These are phyloP conservation scores for Scaptomyza pallida DNA, from an alignment of 1,140 invertebrate genomes.

Conservation along the genomic window DNA sequence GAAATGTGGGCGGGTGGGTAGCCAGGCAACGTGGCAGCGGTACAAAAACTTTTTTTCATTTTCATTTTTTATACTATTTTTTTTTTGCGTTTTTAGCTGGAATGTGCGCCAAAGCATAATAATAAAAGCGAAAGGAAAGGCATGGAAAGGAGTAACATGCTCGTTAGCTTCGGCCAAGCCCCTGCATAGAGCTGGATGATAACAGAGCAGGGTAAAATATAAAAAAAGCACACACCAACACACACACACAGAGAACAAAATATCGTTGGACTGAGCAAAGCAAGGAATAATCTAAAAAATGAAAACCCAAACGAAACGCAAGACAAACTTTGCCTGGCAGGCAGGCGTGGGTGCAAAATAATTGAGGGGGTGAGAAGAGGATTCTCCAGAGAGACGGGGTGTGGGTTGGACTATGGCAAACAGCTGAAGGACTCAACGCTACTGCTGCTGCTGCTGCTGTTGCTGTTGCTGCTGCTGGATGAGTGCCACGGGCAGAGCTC, in stretches of 20 bases:
- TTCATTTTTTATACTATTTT: background rate
- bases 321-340: conserved; percentile 80
- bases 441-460: conserved; percentile 38
- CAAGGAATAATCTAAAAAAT: conserved; percentile 82
- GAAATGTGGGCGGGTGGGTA: conserved; percentile 38
- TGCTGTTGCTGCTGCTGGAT: conserved; percentile 50
- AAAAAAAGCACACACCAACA: conserved; percentile 36
- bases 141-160: conserved; percentile 78
- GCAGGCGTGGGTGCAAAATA: conserved; percentile 80
- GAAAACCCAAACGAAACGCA: conserved; percentile 80
- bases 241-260: no score
- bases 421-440: conserved; percentile 69
- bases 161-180: conserved; percentile 66
- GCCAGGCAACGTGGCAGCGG: conserved; percentile 52
- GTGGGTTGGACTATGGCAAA: conserved; percentile 13
- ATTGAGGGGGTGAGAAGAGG: conserved; percentile 51
- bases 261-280: conserved; percentile 48
- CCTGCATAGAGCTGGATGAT: conserved; percentile 25
- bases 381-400: background rate
- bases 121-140: conserved; percentile 76
- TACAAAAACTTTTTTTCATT: conserved; percentile 35
- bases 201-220: conserved; percentile 19
- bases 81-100: conserved; percentile 62
- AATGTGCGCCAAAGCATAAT: conserved; percentile 81
- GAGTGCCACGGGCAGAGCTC: conserved; percentile 79